Percentiles rank a stretch among this genome's conserved stretches.
These are phyloP conservation scores for Rhea americana DNA, from an alignment of 2,113 vertebrate genomes.

Conservation along the genomic window DNA sequence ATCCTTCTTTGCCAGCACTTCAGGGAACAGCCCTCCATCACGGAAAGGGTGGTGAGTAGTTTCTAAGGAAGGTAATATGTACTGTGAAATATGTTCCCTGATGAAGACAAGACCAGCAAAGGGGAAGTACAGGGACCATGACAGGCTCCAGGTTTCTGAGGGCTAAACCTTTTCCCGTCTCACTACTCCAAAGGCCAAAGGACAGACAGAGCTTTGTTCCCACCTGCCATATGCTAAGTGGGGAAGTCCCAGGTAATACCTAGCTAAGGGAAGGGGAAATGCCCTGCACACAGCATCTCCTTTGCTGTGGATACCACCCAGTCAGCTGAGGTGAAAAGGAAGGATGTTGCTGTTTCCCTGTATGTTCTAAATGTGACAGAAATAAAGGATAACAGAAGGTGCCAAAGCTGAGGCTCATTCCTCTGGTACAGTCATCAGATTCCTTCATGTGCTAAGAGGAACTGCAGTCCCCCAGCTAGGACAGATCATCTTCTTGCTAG, in stretches of 20 bases:
- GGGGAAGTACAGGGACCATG: not conserved
- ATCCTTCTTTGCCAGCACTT: not conserved
- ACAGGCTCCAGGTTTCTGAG: not conserved
- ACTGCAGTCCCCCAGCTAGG: not conserved
- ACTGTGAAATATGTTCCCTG: not conserved
- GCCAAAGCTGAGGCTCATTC: not conserved
- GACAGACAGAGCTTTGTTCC: not conserved
- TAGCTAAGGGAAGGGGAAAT: not conserved
- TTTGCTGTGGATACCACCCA: not conserved
- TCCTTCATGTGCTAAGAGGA: not conserved
- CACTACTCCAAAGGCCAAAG: not conserved
- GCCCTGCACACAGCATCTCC: not conserved
- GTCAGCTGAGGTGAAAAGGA: not conserved
- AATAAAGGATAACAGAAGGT: not conserved
- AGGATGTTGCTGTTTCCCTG: not conserved
- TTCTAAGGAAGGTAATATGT: rapidly evolving
- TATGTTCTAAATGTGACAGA: not conserved
- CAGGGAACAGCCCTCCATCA: not conserved
- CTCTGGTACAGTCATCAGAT: not conserved
- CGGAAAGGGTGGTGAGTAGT: rapidly evolving
- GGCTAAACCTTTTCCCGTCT: not conserved
- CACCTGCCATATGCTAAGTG: not conserved
- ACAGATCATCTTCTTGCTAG: not conserved
- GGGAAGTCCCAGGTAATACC: not conserved
- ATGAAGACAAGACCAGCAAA: not conserved